Evolutionary conservation across 2,797 vertebrate species (phyloP).

Genomic region (Eulemur mongoz): DNA sequence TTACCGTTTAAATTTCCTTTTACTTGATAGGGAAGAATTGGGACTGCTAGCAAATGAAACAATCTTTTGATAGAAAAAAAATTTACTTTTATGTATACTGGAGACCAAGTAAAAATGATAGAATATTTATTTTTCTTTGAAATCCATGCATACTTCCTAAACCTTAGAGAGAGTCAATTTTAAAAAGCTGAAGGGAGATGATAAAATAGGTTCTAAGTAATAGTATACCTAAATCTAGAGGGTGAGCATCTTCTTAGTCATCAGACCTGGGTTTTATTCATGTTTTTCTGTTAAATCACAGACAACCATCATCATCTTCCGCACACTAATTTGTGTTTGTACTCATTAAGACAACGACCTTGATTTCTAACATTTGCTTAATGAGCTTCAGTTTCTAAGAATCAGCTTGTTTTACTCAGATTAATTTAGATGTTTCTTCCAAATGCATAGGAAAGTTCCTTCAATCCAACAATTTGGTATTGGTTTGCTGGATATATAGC

Average conservation of each 20-base stretch:
- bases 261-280: not conserved
- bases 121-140: not conserved
- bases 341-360: not conserved
- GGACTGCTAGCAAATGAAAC: not conserved
- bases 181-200: not conserved
- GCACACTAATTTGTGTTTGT: conserved; percentile 16
- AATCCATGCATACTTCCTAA: not conserved
- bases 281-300: not conserved
- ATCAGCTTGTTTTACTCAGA: not conserved
- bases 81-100: not conserved
- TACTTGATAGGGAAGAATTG: not conserved
- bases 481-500: not conserved
- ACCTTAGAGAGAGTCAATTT: not conserved
- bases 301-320: not conserved
- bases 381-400: conserved; percentile 27
- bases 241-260: not conserved
- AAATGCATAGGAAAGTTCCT: not conserved
- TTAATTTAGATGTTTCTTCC: not conserved
- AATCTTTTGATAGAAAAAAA: not conserved
- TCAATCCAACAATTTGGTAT: not conserved
- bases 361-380: conserved; percentile 41
- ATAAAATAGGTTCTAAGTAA: not conserved
- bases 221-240: not conserved
- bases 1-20: not conserved
- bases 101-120: not conserved